A percentile compares a stretch with the other conserved stretches of the same genome.
phyloP scores from a whole-genome alignment of 2,797 vertebrate genomes.

The Mycteria americana region DNA sequence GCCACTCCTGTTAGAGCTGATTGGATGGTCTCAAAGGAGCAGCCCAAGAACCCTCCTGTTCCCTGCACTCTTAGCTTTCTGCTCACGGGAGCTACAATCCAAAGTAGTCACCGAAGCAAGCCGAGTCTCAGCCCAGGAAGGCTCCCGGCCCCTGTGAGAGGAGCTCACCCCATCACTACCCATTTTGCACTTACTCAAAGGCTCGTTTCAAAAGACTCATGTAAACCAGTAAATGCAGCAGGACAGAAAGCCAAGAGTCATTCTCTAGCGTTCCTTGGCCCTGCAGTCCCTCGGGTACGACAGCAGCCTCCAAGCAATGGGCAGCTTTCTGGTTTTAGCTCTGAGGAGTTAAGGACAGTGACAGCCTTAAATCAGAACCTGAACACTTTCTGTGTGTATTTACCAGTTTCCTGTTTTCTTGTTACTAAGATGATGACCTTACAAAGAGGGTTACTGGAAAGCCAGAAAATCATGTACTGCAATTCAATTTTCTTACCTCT shows the following conservation, averaged over 20 bases:
- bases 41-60: neutral
- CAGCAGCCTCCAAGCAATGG: neutral
- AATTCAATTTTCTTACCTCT: conserved; percentile 63
- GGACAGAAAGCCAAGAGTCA: neutral
- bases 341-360: neutral
- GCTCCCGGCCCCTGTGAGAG: neutral
- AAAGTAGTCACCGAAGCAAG: neutral
- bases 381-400: conserved; percentile 11
- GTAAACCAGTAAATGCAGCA: neutral
- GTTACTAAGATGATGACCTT: conserved; percentile 51
- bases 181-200: neutral
- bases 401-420: conserved; percentile 48
- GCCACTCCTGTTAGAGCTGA: neutral
- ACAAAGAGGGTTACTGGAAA: conserved; percentile 35
- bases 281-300: neutral
- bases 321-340: neutral
- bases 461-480: conserved; percentile 42
- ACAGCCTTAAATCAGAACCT: conserved; percentile 30
- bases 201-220: neutral
- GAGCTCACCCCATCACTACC: neutral
- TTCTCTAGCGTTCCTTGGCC: neutral
- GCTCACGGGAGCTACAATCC: neutral
- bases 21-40: neutral
- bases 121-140: neutral
- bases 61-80: neutral